Evolutionary conservation across 2,113 vertebrate genomes (phyloP), one percentile per base, ranked within the genome.

Genomic region (Glareola pratincola): DNA sequence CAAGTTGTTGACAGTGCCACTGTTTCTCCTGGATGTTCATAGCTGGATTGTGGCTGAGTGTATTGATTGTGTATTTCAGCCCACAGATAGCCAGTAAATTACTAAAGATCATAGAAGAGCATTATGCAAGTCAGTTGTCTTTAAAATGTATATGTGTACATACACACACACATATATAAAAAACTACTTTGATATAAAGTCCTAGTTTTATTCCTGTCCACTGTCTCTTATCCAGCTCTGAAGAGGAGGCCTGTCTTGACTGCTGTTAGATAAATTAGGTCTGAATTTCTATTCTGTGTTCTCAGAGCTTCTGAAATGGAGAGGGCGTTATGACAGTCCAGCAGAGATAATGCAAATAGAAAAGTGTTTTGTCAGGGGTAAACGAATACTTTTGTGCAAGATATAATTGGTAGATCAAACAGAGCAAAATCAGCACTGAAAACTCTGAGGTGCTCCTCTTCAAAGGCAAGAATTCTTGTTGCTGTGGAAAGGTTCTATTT

Each of bases 141-240:
- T 93, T 21, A 54, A 74, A 81, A 67, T 56, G 13, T 69, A 15
- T 2, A 1, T 11, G 6, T 41, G 18, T 0, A n/a, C 6, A 15
- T 11, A 36, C 4, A 15, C 1, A n/a, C 6, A 20, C 1, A 4
- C 7, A 18, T 6, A n/a, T 5, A 19, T 1, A 23, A n/a, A 26
- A n/a, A 43, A 10, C 6, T 45, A 67, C 66, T 66, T 80, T 64
- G 67, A 32, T 59, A 27, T 34, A 5, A 51, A 34, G 1, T 63
- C 41, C 10, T 69, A 13, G 2, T 37, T 80, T 84, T 53, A 53
- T 77, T 92, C 54, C 5, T 29, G 12, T 57, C 53, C 23, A 10
- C 2, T 19, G 5, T 80, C 13, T 88, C 36, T 60, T 69, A 36
- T 68, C 12, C 15, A 53, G 7, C 30, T 86, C 53, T 45, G 21